Base-by-base conservation (phyloP, 2,888 invertebrate genomes). In the Encarsia formosa region DNA sequence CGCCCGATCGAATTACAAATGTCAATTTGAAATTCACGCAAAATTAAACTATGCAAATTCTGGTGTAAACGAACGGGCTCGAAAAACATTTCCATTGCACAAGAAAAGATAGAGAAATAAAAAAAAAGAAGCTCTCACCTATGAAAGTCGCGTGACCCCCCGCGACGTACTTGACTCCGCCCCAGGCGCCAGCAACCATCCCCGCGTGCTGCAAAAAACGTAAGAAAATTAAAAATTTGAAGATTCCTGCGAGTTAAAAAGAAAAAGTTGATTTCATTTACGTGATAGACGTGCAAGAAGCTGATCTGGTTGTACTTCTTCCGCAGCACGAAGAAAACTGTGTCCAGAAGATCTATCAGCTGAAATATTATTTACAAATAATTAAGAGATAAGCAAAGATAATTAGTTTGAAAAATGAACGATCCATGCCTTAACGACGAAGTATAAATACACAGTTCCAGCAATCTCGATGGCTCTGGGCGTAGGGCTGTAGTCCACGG, bases 231-330 rank as follows among this genome's bases (percentile, higher is more conserved):
- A n/a, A n/a, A n/a, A n/a, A n/a, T n/a, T n/a, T n/a, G n/a, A n/a
- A n/a, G n/a, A n/a, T n/a, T n/a, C n/a, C n/a, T n/a, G n/a, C n/a
- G n/a, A n/a, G n/a, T n/a, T n/a, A n/a, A n/a, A n/a, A n/a, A n/a
- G n/a, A n/a, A n/a, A n/a, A n/a, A n/a, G n/a, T n/a, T n/a, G n/a
- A n/a, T n/a, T n/a, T n/a, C n/a, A n/a, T n/a, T n/a, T n/a, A n/a
- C n/a, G 71, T 93, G 92, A 66, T 91, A 91, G 5, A 91, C 83
- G 66, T 93, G 92, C 23, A 93, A 79, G 65, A 91, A 91, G 2
- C 88, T 81, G 15, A 91, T 79, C 76, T 93, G 92, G 53, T 81
- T 84, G 59, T 84, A 80, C 67, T 89, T 91, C 73, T 92, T 91
- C 49, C 91, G 78, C 59, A 92, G 73, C n/a, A 89, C 82, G 70